A percentile compares a stretch with the other conserved stretches of the same genome.
phyloP scores from a whole-genome alignment of 2,888 invertebrate genomes.

The Drosophila sordidapex region DNA sequence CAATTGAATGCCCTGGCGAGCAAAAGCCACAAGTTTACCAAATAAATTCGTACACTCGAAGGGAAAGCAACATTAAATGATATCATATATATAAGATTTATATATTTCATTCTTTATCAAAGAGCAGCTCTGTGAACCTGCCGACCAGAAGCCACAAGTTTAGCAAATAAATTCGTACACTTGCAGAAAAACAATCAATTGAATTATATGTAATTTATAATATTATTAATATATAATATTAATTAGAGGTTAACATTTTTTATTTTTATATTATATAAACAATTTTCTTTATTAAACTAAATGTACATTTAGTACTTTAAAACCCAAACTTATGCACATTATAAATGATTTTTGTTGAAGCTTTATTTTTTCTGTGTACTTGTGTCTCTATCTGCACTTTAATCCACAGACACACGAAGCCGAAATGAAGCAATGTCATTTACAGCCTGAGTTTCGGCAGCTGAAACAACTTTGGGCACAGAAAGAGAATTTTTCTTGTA shows the following conservation, averaged over 20 bases:
- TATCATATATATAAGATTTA: background rate
- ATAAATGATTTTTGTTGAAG: background rate
- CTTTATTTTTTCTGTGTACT: conserved; percentile 11
- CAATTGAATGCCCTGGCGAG: conserved; percentile 33
- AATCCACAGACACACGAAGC: conserved; percentile 27
- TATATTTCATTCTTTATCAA: background rate
- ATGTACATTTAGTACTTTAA: background rate
- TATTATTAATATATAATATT: background rate
- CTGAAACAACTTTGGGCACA: conserved; percentile 25
- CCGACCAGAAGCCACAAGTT: conserved; percentile 41
- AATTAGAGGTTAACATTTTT: rapidly evolving
- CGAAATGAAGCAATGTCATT: conserved; percentile 33
- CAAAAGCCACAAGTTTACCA: conserved; percentile 42
- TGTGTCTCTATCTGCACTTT: conserved; percentile 40
- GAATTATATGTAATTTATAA: background rate
- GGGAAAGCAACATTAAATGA: background rate
- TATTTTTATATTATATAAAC: background rate
- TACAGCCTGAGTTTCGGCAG: conserved; percentile 22
- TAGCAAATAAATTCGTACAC: conserved; percentile 29
- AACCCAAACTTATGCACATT: background rate
- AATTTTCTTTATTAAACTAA: background rate
- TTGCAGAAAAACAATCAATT: background rate
- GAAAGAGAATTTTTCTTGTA: conserved; percentile 24
- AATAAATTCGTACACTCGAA: conserved; percentile 20
- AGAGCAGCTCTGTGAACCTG: background rate